Base-by-base conservation (phyloP, 35 echinoderm and acorn worm genomes). In the Amphiura filiformis region DNA sequence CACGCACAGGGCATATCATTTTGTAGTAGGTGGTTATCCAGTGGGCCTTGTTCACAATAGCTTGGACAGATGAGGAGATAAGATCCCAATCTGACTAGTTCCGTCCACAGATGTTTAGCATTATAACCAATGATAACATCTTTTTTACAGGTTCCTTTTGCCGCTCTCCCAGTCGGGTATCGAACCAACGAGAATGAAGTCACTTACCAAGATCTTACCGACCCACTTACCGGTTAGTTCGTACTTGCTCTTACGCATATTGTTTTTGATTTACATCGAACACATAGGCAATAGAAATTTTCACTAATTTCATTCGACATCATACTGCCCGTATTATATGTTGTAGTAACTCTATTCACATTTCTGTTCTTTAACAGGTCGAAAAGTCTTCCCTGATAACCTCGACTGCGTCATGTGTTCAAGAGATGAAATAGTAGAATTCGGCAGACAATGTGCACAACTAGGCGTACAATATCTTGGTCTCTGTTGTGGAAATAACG, bases 401-500 rank as follows among this genome's bases (percentile, higher is more conserved):
- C 75, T 93, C 5, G 86, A 93, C 38, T 88, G 91, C 33, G 86
- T 78, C 0, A 2, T 44, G 38, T 88, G 91, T 36, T 82, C 34
- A 65, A 88, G 64, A 76, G 28, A 84, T 35, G 86, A 93, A n/a
- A 88, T 93, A 77, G 78, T 23, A 23, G 79, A 83, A n/a, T 93
- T 93, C 81, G 91, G 85, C 13, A 65, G 80, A 34, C 91, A 76
- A 42, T 93, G 91, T 35, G 52, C 81, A 40, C 35, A 88, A 32
- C 34, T 93, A 18, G 86, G 86, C 20, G 39, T 93, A 0, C 56
- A 57, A 32, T 93, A 93, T 70, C 56, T 93, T 22, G 91, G 91
- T 77, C 9, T 93, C 26, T 93, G 91, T 76, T 93, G 91, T 56
- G 91, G 91, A 4, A 93, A 93, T 77, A 34, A 78, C 26, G 37